Base-by-base conservation (phyloP, 2,797 vertebrate genomes). In the Cynopterus sphinx region DNA sequence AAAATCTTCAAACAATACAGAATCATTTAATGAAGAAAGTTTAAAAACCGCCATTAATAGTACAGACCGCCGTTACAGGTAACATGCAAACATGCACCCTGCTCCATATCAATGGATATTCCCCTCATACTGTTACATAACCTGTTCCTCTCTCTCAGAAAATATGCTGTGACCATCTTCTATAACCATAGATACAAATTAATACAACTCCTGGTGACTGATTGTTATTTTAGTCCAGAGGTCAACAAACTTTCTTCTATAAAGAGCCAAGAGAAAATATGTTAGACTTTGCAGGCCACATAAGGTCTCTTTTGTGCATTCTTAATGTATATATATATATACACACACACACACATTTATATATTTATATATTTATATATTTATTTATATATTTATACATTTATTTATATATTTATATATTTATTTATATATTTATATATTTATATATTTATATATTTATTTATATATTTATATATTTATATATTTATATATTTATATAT, bases 11-110 rank as follows among this genome's bases (percentile, higher is more conserved):
- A 87, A 90, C 16, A 71, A 91, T 15, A 43, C 39, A 91, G 65
- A 95, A 49, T 83, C 31, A 74, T 46, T 78, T 88, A 59, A 75
- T 39, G 87, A 92, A 85, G 43, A 85, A 85, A 84, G 19, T 26
- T 70, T 63, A 10, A 82, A 91, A 95, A 88, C 28, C 24, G 67
- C 59, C 70, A 8, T 63, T 41, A 87, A 59, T 10, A 73, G 65
- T 63, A 13, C 9, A 96, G 83, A 51, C n/a, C 33, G 7, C 51
- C 22, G 2, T 46, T 49, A 31, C 12, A 31, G 74, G 70, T 55
- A 65, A 57, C 5, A 39, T 28, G 36, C 75, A 33, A 43, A 43
- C n/a, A 73, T 57, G 65, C n/a, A 28, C 22, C 43, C 51, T n/a
- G 21, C 28, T 70, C 71, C 79, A 70, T 6, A 49, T 65, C 46